Percentiles rank a stretch among this genome's conserved stretches.
Conservation (phyloP, 2,113 vertebrate species). For the Nycticorax nycticorax region DNA sequence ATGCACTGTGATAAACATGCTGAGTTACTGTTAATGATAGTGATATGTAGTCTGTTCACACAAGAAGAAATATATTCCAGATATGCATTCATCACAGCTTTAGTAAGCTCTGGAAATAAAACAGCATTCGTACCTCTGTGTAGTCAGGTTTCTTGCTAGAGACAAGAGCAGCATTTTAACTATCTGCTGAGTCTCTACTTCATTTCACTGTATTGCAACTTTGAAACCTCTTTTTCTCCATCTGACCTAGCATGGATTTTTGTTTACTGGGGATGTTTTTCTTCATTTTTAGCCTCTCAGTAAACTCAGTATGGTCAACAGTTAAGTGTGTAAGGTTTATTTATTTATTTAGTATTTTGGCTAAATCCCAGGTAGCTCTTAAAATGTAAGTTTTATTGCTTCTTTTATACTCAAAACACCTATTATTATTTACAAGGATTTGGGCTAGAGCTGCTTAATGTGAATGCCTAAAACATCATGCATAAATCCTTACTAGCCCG, state of each 20-base stretch:
- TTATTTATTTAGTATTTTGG: background rate
- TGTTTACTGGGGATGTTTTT: background rate
- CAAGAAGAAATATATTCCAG: slow-evolving; percentile 31
- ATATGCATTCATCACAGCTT: slow-evolving; percentile 33
- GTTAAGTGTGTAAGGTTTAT: background rate
- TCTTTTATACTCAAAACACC: background rate
- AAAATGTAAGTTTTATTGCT: slow-evolving; percentile 21
- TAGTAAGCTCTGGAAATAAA: slow-evolving; percentile 45
- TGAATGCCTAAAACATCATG: background rate
- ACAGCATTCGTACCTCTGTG: background rate
- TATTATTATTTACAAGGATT: slow-evolving; percentile 40
- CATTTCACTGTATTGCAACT: background rate
- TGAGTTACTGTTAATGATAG: slow-evolving; percentile 39
- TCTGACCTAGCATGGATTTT: background rate
- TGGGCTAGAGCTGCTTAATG: background rate
- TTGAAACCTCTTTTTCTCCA: background rate
- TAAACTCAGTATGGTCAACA: background rate
- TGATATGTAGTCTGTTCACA: background rate
- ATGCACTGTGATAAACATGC: background rate
- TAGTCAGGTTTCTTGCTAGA: slow-evolving; percentile 6
- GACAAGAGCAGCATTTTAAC: slow-evolving; percentile 55
- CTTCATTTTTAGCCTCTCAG: background rate
- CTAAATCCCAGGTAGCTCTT: background rate
- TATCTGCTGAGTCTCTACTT: slow-evolving; percentile 9
- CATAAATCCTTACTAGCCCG: background rate